phyloP scores from a whole-genome alignment of 2,797 vertebrate species.

The Bufotes viridis region DNA sequence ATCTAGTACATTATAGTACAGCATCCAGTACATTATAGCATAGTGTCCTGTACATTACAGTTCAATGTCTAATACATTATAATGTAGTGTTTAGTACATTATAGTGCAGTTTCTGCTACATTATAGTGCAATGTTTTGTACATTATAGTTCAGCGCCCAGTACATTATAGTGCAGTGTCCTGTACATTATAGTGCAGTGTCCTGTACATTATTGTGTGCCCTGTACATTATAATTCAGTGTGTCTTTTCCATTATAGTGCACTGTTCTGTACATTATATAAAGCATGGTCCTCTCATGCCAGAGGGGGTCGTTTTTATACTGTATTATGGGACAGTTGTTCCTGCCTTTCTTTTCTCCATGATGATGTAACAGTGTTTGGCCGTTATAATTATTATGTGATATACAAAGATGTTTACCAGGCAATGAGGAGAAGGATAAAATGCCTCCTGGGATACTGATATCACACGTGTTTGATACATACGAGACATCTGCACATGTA shows the following conservation, averaged over 20 bases:
- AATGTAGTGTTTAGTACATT: background rate
- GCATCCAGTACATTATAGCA: background rate
- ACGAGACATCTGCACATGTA: background rate
- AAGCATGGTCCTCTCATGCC: background rate
- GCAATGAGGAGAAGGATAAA: background rate
- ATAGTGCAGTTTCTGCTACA: background rate
- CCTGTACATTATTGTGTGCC: background rate
- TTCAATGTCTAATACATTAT: background rate
- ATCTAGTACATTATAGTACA: background rate
- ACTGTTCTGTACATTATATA: background rate
- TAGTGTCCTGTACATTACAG: background rate
- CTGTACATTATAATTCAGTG: background rate
- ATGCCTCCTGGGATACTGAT: background rate
- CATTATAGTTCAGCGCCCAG: background rate
- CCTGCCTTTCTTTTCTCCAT: background rate
- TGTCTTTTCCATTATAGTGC: background rate
- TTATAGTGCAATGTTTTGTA: background rate
- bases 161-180: background rate
- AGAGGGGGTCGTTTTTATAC: background rate
- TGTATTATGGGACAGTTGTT: background rate
- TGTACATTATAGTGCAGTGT: background rate
- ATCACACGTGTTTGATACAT: background rate
- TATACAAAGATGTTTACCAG: conserved; percentile 48
- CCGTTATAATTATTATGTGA: conserved; percentile 33
- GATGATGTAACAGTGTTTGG: conserved; percentile 21